Evolutionary conservation across 2,888 invertebrate genomes (phyloP).

Genomic region (Odontocolon sp.): DNA sequence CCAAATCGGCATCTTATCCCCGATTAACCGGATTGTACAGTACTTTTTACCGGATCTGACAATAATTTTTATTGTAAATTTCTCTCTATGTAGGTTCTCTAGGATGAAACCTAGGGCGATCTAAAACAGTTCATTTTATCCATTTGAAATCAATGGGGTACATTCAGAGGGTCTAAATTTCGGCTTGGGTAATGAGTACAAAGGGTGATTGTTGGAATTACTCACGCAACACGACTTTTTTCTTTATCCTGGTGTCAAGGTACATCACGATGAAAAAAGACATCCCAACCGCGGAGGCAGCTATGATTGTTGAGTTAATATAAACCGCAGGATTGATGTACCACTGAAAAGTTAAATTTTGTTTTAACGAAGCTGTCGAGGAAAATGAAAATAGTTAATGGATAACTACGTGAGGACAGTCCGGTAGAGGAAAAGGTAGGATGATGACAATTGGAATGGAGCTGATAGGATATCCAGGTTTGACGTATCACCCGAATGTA

Average conservation of each 20-base stretch:
- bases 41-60: too few relatives aligned
- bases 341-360: conserved; percentile 70
- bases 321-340: conserved; percentile 70
- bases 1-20: too few relatives aligned
- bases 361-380: conserved; percentile 39
- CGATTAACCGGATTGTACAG: too few relatives aligned
- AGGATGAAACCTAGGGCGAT: too few relatives aligned
- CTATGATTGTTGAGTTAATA: conserved; percentile 77
- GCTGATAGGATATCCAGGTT: not conserved
- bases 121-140: too few relatives aligned
- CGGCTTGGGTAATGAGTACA: too few relatives aligned
- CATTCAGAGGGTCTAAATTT: too few relatives aligned
- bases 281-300: conserved; percentile 72
- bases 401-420: conserved; percentile 30
- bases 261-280: conserved; percentile 70
- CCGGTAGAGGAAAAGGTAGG: conserved; percentile 19
- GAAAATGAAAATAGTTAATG: conserved; percentile 53
- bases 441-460: conserved; percentile 47
- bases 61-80: too few relatives aligned
- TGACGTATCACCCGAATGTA: conserved; percentile 62
- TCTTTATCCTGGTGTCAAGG: conserved; percentile 65
- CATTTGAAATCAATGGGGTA: too few relatives aligned
- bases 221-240: conserved; percentile 72
- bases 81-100: too few relatives aligned
- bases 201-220: too few relatives aligned